Base-by-base conservation (phyloP, 2,888 invertebrate species). In the Cremastinae sp. region DNA sequence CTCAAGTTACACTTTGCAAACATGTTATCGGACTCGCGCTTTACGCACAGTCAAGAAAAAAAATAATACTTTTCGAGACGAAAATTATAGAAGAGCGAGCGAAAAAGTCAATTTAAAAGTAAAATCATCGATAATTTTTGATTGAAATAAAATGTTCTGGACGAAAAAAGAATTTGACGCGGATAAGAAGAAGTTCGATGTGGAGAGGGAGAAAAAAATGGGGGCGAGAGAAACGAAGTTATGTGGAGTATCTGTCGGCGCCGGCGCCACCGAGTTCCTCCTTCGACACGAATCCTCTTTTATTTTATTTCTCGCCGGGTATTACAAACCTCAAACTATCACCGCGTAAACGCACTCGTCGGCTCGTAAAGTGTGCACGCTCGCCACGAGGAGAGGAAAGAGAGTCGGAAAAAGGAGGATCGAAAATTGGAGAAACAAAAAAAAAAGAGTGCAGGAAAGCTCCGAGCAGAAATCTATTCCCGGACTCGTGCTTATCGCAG, bases 381-480 rank as follows among this genome's bases (percentile, higher is more conserved):
- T 9, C 36, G 28, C 8, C 8, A 36, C 47, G 3, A 41, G 4
- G 22, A 54, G 18, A 8, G n/a, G 12, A 2, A 12, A 47, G 43
- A 59, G 28, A 34, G 36, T 47, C 7, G 53, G 4, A 38, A 54
- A 28, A 58, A 8, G 12, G 12, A 2, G 22, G 36, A 54, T 9
- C 36, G 56, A 18, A 47, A 53, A 12, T 28, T 8, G 12, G 22
- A 36, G 0, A 62, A 38, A 34, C 22, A 59, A 38, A 20, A 36
- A 36, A 45, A 43, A 54, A 45, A n/a, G n/a, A n/a, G n/a, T n/a
- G 51, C 2, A 28, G 28, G 28, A 54, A 22, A 64, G 18, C 43
- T n/a, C 41, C 8, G 9, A 16, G 38, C 62, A 69, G 64, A 45
- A 53, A 38, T 76, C 76, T 69, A 69, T 76, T 73, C 77, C 73